A percentile compares a stretch with the other conserved stretches of the same genome.
Evolutionary conservation across 1,140 invertebrate species (phyloP).

Genomic region (Bradynema listronoti): DNA sequence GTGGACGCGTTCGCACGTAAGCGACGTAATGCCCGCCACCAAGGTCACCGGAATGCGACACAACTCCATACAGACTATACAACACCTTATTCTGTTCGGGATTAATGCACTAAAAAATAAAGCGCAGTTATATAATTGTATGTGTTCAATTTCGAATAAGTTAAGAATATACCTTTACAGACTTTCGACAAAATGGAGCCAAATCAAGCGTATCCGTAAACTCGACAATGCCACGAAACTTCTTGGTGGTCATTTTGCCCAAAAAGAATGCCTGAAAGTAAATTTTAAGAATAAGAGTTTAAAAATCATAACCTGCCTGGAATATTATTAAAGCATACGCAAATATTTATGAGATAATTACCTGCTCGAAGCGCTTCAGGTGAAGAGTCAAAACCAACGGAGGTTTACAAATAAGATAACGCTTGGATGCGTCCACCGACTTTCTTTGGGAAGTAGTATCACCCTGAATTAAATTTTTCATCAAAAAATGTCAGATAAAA

Average conservation of each 20-base stretch:
- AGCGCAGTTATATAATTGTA: neutral
- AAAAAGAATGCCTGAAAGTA: neutral
- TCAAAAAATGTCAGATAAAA: too few relatives aligned
- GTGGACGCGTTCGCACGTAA: neutral
- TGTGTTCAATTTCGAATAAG: neutral
- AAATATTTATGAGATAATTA: slow-evolving; percentile 33
- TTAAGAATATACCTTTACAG: slow-evolving; percentile 66
- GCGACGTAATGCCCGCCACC: slow-evolving; percentile 88
- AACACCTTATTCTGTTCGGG: slow-evolving; percentile 67
- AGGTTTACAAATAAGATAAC: slow-evolving; percentile 78
- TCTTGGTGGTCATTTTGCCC: slow-evolving; percentile 66
- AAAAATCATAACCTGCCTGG: neutral
- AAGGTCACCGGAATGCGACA: slow-evolving; percentile 82
- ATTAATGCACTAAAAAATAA: slow-evolving; percentile 34
- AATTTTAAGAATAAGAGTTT: neutral
- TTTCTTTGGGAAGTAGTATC: too few relatives aligned
- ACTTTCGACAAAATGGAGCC: slow-evolving; percentile 78
- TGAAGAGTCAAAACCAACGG: slow-evolving; percentile 88
- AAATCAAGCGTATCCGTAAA: slow-evolving; percentile 80
- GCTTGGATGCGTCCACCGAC: slow-evolving; percentile 71
- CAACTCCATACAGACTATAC: slow-evolving; percentile 86
- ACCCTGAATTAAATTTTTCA: too few relatives aligned
- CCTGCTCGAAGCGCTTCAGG: slow-evolving; percentile 72
- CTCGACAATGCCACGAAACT: slow-evolving; percentile 76
- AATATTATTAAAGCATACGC: neutral